These are phyloP conservation scores for Rafetus swinhoei DNA, from an alignment of 2,113 vertebrate species.

Conservation along the genomic window DNA sequence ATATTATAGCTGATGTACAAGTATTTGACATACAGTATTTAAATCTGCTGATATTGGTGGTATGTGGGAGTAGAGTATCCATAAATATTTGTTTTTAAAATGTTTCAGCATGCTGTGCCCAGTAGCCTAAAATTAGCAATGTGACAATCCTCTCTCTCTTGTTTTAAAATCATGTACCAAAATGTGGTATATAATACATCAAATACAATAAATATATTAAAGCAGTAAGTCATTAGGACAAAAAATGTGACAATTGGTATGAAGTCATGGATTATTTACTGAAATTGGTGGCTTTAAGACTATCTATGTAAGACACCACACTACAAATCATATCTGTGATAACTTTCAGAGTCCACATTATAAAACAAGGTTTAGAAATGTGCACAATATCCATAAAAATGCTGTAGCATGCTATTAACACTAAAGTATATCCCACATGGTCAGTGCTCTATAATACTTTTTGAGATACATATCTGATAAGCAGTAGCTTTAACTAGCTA, in stretches of 20 bases:
- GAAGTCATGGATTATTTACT: constrained; percentile 24
- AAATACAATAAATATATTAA: constrained; percentile 49
- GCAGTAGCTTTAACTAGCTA: neutral
- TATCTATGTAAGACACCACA: neutral
- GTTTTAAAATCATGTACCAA: constrained; percentile 35
- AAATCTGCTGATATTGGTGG: constrained; percentile 1
- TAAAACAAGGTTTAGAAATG: neutral
- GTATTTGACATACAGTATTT: constrained; percentile 28
- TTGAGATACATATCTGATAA: neutral
- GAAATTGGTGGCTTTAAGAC: neutral
- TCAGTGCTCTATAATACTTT: neutral
- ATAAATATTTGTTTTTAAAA: neutral
- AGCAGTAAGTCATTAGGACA: neutral
- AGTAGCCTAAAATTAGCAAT: neutral
- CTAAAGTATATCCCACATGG: fast-evolving
- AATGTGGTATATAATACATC: constrained; percentile 46
- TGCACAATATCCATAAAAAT: neutral
- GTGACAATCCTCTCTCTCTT: neutral
- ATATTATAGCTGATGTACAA: neutral
- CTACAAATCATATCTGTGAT: neutral
- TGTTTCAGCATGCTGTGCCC: neutral
- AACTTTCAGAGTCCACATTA: neutral
- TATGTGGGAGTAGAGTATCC: neutral
- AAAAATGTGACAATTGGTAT: neutral
- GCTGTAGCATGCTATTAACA: neutral